These are phyloP conservation scores for Stichopus chloronotus DNA, from an alignment of 35 echinoderm and acorn worm species.

Conservation along the genomic window DNA sequence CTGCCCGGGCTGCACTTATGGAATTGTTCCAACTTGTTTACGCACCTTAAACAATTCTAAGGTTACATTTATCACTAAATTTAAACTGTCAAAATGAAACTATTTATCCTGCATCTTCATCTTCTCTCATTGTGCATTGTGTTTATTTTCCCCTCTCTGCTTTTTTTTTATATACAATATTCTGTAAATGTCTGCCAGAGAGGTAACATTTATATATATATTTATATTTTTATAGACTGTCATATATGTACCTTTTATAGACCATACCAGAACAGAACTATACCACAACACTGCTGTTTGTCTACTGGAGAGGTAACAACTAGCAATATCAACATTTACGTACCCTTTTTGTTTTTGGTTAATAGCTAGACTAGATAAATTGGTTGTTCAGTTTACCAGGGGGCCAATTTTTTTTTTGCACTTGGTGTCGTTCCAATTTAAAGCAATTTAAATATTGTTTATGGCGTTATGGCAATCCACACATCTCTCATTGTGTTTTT, in stretches of 20 bases:
- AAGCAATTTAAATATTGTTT: too few relatives aligned
- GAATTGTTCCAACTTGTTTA: too few relatives aligned
- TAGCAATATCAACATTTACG: background rate
- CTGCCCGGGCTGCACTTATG: too few relatives aligned
- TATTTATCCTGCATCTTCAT: background rate
- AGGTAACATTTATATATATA: conserved; percentile 48
- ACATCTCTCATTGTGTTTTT: too few relatives aligned
- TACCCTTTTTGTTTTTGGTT: background rate
- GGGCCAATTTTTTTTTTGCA: too few relatives aligned
- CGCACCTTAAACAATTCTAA: too few relatives aligned
- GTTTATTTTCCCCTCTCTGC: background rate
- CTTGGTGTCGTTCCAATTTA: too few relatives aligned
- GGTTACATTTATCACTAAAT: too few relatives aligned
- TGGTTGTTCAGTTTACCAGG: too few relatives aligned
- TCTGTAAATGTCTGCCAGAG: conserved; percentile 43
- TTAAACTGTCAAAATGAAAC: too few relatives aligned
- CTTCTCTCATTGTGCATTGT: background rate
- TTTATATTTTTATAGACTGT: conserved; percentile 12
- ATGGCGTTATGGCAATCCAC: too few relatives aligned
- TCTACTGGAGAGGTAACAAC: conserved; percentile 36
- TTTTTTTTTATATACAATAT: background rate
- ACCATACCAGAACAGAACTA: background rate
- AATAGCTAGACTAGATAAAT: too few relatives aligned
- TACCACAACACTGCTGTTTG: conserved; percentile 22
- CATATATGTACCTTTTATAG: background rate